Evolutionary conservation across 2,888 invertebrate species (phyloP).

Genomic region (Drosophila percnosoma): DNA sequence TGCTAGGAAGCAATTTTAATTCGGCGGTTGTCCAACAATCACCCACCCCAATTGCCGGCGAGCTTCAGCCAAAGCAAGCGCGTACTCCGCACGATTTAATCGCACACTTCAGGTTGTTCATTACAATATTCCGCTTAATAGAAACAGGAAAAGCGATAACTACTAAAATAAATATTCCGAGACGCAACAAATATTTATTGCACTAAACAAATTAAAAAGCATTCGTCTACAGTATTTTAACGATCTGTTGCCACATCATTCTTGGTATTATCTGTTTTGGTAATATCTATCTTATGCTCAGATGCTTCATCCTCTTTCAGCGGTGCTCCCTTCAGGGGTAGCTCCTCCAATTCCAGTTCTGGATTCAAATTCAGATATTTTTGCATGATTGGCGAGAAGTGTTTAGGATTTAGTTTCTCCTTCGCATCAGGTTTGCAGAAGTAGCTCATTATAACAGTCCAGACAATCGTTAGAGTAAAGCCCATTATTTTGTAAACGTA

Average conservation of each 20-base stretch:
- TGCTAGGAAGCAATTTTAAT: too few species aligned
- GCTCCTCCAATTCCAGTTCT: constrained; percentile 53
- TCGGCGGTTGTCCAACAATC: too few species aligned
- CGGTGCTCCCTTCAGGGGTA: constrained; percentile 56
- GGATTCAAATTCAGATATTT: constrained; percentile 47
- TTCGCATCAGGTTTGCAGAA: constrained; percentile 82
- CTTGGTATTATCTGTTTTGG: constrained; percentile 14
- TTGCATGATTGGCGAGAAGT: constrained; percentile 76
- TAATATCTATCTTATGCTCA: constrained; percentile 31
- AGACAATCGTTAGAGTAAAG: constrained; percentile 85
- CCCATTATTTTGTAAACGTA: constrained; percentile 87
- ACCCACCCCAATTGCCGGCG: too few species aligned
- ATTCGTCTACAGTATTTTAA: neutral
- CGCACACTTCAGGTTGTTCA: too few species aligned
- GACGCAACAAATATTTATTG: neutral
- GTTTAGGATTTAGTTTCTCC: constrained; percentile 71
- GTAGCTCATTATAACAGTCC: constrained; percentile 86
- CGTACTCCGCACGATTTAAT: too few species aligned
- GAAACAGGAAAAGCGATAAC: neutral
- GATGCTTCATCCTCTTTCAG: constrained; percentile 12
- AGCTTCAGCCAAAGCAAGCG: too few species aligned
- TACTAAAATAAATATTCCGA: neutral
- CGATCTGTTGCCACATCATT: neutral
- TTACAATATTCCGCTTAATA: constrained; percentile 40
- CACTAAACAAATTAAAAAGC: neutral